Evolutionary conservation across 2,113 vertebrate species (phyloP).

Genomic region (Gopherus flavomarginatus): DNA sequence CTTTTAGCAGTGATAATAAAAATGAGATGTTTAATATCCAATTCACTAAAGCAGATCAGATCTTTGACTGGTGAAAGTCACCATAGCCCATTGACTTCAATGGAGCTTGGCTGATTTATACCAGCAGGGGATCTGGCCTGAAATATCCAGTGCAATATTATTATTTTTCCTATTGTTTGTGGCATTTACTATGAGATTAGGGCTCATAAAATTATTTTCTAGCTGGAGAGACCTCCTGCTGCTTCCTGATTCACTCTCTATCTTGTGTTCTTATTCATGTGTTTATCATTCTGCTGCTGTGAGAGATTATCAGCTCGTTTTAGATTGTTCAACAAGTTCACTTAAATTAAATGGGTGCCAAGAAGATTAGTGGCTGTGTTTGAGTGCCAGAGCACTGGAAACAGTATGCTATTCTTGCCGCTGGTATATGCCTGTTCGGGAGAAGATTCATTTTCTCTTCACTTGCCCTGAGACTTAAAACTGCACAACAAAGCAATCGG

Average conservation of each 20-base stretch:
- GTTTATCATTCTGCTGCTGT: neutral
- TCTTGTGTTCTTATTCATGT: rapidly evolving
- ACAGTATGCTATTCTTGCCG: neutral
- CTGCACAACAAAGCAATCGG: neutral
- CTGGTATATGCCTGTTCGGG: rapidly evolving
- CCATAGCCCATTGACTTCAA: rapidly evolving
- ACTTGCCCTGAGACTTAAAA: neutral
- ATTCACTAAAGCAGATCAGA: neutral
- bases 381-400: neutral
- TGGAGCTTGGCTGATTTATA: neutral
- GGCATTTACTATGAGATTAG: neutral
- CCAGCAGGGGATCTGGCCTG: neutral
- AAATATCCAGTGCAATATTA: neutral
- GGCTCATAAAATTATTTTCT: neutral
- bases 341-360: neutral
- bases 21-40: no score
- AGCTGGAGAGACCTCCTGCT: neutral
- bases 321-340: neutral
- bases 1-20: neutral
- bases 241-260: neutral
- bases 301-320: neutral
- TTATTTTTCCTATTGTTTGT: neutral
- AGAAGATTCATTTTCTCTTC: neutral
- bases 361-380: neutral
- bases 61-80: neutral